phyloP scores from a whole-genome alignment of 1,140 invertebrate genomes.

The Chionoecetes opilio region DNA sequence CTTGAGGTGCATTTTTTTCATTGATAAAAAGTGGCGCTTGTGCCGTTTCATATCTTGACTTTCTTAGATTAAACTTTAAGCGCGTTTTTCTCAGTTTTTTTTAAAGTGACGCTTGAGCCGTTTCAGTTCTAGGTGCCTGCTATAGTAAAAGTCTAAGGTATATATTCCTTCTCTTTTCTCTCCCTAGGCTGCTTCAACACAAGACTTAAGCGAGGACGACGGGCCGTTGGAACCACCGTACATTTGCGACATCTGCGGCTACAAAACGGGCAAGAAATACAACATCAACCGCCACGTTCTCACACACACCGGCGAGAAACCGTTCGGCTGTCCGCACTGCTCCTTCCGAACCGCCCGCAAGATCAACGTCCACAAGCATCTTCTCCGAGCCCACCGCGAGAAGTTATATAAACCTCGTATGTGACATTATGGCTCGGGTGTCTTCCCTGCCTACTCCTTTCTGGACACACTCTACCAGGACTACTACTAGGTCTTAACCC shows the following conservation, averaged over 20 bases:
- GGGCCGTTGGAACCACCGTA: background rate
- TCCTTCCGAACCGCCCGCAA: conserved; percentile 52
- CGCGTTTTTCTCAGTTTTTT: too few species aligned
- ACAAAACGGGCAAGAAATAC: conserved; percentile 61
- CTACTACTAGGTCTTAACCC: too few species aligned
- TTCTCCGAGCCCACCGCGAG: background rate
- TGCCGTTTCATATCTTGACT: too few species aligned
- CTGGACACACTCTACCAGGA: background rate
- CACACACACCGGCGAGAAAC: conserved; percentile 62
- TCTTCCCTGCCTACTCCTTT: conserved; percentile 11
- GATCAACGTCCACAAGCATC: conserved; percentile 62
- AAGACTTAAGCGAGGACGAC: background rate
- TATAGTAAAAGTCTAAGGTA: too few species aligned
- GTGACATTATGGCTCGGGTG: background rate
- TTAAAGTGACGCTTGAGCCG: too few species aligned
- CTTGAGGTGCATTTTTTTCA: too few species aligned
- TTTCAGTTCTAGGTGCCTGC: too few species aligned
- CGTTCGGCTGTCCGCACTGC: conserved; percentile 58
- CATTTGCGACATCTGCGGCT: conserved; percentile 32
- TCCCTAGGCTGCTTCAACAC: background rate
- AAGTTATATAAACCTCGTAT: background rate
- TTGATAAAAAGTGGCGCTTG: too few species aligned
- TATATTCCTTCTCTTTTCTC: background rate
- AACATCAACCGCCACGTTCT: conserved; percentile 58
- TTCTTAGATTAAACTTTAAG: too few species aligned